Base-by-base conservation (phyloP, 2,113 vertebrate genomes). In the Astatotilapia flaviijosephi region DNA sequence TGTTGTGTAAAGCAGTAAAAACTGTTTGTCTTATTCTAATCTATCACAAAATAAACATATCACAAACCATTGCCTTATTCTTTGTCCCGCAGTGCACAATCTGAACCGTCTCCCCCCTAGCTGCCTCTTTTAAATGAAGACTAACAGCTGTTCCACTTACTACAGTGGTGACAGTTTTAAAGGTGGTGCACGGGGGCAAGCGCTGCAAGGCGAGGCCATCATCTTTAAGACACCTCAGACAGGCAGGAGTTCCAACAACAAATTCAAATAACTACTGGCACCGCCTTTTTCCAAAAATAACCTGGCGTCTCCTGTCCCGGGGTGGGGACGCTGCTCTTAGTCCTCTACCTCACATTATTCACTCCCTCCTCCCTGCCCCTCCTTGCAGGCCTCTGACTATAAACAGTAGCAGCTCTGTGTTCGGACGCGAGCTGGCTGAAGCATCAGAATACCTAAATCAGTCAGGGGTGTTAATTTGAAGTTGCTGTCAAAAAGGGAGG, bases 341-440 rank as follows among this genome's bases (percentile, higher is more conserved):
- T 65, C 68, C 75, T 89, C 89, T 87, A 85, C 90, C 94, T 89
- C 89, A 42, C 90, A 93, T 93, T 93, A 91, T 85, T 86, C 89
- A 47, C 88, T 84, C 80, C 33, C 83, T 73, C 58, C 84, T 84
- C 73, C 15, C 17, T 21, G 87, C 89, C 91, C 80, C 90, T 83
- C 88, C 91, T 88, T 6, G 51, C 91, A 80, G 79, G 68, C 89
- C 82, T 85, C 45, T 6, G 54, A 90, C 91, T 92, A 91, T 88
- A 90, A 93, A 95, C 93, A 94, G 94, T 92, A 94, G 92, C 86
- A 87, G 91, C 93, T 95, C 92, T 95, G 93, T 94, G 93, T 90
- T 86, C 35, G 79, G 86, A 89, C 92, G 47, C 80, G 68, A 86
- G 84, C 89, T 91, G 93, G 90, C 91, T 86, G 56, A 79, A 88